Percentiles rank a stretch among this genome's conserved stretches.
phyloP scores from a whole-genome alignment of 2,888 invertebrate species.

The Stenodera caucasica region DNA sequence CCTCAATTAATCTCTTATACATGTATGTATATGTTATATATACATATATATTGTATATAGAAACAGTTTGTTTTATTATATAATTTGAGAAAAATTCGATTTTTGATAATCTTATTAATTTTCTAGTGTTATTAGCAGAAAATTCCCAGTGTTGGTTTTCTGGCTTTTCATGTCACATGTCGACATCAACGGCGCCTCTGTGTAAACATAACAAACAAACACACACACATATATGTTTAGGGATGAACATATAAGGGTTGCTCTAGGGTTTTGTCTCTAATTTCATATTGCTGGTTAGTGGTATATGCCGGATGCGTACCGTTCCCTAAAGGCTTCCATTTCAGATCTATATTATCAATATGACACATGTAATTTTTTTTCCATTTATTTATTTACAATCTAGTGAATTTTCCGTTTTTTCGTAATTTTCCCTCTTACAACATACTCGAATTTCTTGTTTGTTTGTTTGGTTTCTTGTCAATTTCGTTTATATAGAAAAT shows the following conservation, averaged over 20 bases:
- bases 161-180: constrained; percentile 19
- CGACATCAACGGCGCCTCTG: constrained; percentile 1
- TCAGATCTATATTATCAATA: constrained; percentile 8
- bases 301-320: constrained; percentile 15
- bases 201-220: background rate
- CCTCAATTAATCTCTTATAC: constrained; percentile 9
- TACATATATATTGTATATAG: too few species aligned
- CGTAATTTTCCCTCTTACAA: constrained; percentile 22
- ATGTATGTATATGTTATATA: too few species aligned
- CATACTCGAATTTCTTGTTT: constrained; percentile 19
- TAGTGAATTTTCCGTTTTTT: constrained; percentile 16
- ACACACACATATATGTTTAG: background rate
- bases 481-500: background rate
- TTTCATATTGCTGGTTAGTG: constrained; percentile 21
- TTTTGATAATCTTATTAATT: background rate
- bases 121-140: background rate
- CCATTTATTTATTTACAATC: background rate
- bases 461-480: constrained; percentile 18
- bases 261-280: constrained; percentile 18
- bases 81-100: background rate
- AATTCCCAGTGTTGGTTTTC: constrained; percentile 17
- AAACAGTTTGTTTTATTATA: too few species aligned
- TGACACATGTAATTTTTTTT: constrained; percentile 16
- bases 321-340: background rate
- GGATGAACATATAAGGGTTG: constrained; percentile 1